These are phyloP conservation scores for Ciconia boyciana DNA, from an alignment of 2,113 vertebrate genomes.

Conservation along the genomic window DNA sequence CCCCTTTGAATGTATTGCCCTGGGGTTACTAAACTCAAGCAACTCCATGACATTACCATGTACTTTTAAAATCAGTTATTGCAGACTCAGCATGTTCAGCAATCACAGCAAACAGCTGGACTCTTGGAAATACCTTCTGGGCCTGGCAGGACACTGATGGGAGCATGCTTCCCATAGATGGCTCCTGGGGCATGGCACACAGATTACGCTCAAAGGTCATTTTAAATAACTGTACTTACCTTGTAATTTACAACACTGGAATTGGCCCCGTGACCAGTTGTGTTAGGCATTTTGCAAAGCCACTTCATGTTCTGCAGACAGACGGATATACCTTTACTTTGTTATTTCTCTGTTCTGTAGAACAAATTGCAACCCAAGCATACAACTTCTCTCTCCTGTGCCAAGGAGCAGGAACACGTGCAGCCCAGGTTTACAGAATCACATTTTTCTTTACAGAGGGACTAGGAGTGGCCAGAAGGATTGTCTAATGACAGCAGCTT, in stretches of 20 bases:
- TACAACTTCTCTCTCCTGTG: not conserved
- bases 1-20: not conserved
- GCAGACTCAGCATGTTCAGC: not conserved
- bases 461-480: not conserved
- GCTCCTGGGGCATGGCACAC: not conserved
- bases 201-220: conserved; percentile 3
- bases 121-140: not conserved
- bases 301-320: not conserved
- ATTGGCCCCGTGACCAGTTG: not conserved
- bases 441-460: not conserved
- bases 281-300: not conserved
- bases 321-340: not conserved
- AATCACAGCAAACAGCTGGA: conserved; percentile 25
- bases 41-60: not conserved
- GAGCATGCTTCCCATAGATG: not conserved
- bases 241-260: not conserved
- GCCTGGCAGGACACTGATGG: not conserved
- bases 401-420: not conserved
- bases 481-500: not conserved
- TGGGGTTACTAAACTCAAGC: not conserved
- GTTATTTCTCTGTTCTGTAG: not conserved
- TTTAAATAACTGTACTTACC: not conserved
- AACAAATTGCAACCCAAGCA: not conserved
- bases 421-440: not conserved
- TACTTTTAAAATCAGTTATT: not conserved